A percentile compares a stretch with the other conserved stretches of the same genome.
Evolutionary conservation across 2,113 vertebrate genomes (phyloP).

Genomic region (Myiagra hebetior): DNA sequence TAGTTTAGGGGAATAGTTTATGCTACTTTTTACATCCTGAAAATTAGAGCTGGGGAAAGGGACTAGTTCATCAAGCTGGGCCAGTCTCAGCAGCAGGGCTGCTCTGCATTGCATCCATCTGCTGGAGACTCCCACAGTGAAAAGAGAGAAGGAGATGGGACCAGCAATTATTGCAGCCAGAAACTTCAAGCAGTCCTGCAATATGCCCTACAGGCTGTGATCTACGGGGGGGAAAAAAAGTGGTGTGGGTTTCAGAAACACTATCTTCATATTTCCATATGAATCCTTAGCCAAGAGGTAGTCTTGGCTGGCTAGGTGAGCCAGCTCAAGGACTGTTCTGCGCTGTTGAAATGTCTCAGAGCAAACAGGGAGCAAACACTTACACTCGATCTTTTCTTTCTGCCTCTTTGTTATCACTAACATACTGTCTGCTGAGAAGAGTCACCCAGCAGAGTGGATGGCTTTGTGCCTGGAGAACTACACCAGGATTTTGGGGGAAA

Average conservation of each 20-base stretch:
- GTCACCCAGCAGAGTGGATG: neutral
- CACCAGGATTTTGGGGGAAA: neutral
- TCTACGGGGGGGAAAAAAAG: neutral
- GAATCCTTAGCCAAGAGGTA: neutral
- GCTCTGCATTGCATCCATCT: neutral
- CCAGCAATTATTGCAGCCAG: neutral
- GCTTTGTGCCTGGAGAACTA: neutral
- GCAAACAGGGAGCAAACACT: neutral
- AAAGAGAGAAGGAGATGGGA: neutral
- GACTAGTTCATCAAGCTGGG: conserved; percentile 9
- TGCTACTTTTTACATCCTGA: neutral
- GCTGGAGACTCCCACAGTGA: neutral
- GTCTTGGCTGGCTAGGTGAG: neutral
- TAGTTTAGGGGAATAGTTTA: neutral
- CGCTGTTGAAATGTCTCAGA: neutral
- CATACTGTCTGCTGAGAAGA: neutral
- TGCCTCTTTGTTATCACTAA: neutral
- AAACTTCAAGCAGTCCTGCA: neutral
- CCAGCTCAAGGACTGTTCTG: neutral
- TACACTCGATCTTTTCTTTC: neutral
- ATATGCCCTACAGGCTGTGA: neutral
- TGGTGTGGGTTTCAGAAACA: neutral
- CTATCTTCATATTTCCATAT: neutral
- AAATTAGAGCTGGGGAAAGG: neutral
- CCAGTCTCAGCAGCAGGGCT: neutral